Evolutionary conservation across 2,113 vertebrate genomes (phyloP).

Genomic region (Tringa solitaria): DNA sequence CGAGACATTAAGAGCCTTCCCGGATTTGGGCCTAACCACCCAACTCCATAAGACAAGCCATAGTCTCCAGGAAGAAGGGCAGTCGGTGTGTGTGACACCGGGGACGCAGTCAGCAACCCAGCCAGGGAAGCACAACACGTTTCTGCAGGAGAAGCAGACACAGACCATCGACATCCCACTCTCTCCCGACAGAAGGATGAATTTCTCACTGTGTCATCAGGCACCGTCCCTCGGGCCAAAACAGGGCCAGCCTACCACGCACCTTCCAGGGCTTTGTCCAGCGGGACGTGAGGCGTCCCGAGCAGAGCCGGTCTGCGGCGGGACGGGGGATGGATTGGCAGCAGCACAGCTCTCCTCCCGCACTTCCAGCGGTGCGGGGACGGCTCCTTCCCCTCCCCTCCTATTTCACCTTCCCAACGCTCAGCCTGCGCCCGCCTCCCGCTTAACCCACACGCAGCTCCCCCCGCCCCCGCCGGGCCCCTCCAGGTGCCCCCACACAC

Average conservation of each 20-base stretch:
- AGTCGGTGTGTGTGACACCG: rapidly evolving
- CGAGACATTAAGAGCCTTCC: rapidly evolving
- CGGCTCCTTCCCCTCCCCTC: neutral
- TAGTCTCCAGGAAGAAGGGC: rapidly evolving
- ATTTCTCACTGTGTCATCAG: neutral
- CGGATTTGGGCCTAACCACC: neutral
- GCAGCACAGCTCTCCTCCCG: neutral
- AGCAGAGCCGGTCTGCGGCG: neutral
- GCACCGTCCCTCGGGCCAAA: neutral
- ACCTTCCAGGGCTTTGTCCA: rapidly evolving
- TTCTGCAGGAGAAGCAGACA: rapidly evolving
- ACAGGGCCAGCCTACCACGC: rapidly evolving
- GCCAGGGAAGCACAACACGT: rapidly evolving
- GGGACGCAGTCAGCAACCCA: neutral
- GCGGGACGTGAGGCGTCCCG: neutral
- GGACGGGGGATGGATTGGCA: neutral
- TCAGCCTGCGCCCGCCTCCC: neutral
- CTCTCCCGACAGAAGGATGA: rapidly evolving
- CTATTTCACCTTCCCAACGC: neutral
- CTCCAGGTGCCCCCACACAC: neutral
- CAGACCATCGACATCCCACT: rapidly evolving
- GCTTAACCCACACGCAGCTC: neutral
- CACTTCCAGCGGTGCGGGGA: rapidly evolving
- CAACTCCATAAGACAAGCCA: rapidly evolving
- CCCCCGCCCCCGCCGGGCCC: neutral